phyloP scores from a whole-genome alignment of 2,888 invertebrate genomes.

The Halocaridina rubra region DNA sequence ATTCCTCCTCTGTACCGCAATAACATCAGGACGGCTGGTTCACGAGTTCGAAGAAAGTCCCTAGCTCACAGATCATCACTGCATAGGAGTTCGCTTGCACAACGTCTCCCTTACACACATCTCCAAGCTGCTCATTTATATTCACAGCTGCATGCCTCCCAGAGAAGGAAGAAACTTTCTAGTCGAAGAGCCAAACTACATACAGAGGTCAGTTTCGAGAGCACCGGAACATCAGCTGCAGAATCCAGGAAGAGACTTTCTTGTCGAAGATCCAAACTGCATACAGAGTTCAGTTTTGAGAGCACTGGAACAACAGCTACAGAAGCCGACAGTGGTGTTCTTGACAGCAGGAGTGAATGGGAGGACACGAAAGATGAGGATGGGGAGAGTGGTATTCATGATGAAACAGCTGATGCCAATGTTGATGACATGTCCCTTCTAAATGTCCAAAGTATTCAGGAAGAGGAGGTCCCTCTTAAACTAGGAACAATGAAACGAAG shows the following conservation, averaged over 20 bases:
- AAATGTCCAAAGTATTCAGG: conserved; percentile 6
- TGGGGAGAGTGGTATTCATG: conserved; percentile 7
- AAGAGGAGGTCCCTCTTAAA: neutral
- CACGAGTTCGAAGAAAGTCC: neutral
- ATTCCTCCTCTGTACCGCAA: conserved; percentile 60
- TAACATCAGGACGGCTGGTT: conserved; percentile 42
- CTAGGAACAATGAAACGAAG: neutral
- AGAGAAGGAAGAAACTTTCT: conserved; percentile 37
- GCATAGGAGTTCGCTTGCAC: neutral
- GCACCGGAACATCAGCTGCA: neutral
- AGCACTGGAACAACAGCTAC: neutral
- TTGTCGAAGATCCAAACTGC: neutral
- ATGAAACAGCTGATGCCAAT: neutral
- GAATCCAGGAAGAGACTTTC: neutral
- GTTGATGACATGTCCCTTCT: neutral
- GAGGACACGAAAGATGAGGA: conserved; percentile 5
- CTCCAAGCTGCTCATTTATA: neutral
- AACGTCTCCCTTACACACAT: neutral
- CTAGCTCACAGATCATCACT: neutral
- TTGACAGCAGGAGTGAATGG: conserved; percentile 6
- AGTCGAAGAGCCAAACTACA: conserved; percentile 29
- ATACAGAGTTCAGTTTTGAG: neutral
- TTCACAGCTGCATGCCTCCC: neutral
- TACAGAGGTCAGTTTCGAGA: conserved; percentile 5
- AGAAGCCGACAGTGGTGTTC: conserved; percentile 24